A percentile compares a stretch with the other conserved stretches of the same genome.
Evolutionary conservation across 2,888 invertebrate genomes (phyloP).

Genomic region (Mythimna pallens): DNA sequence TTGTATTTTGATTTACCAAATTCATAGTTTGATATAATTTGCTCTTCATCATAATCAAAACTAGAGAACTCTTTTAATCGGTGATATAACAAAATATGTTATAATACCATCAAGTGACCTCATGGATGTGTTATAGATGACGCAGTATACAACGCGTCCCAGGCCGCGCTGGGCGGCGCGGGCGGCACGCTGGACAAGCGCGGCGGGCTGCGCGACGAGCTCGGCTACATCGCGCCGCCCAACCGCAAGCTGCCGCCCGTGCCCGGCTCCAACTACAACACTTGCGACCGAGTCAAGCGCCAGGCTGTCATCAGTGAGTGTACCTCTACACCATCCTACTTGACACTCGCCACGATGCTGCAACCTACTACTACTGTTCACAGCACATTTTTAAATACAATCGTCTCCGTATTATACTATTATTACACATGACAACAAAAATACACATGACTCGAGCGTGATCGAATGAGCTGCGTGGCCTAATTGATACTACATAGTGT

Average conservation of each 20-base stretch:
- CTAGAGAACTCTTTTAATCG: constrained; percentile 26
- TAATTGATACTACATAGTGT: neutral
- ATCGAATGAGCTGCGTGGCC: neutral
- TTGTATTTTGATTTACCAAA: constrained; percentile 65
- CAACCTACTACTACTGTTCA: constrained; percentile 9
- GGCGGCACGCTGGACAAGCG: constrained; percentile 95
- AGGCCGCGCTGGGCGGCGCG: constrained; percentile 91
- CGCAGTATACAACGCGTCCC: constrained; percentile 97
- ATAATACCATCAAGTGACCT: neutral
- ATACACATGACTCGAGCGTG: neutral
- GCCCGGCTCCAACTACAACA: constrained; percentile 98
- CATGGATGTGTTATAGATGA: constrained; percentile 91
- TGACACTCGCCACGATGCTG: neutral
- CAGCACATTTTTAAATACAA: constrained; percentile 17
- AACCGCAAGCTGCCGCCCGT: constrained; percentile 98
- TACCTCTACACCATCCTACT: constrained; percentile 22
- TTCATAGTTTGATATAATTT: constrained; percentile 75
- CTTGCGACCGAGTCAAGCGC: constrained; percentile 98
- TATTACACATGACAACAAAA: neutral
- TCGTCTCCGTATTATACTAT: neutral
- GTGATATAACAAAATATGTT: constrained; percentile 20
- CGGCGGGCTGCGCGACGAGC: constrained; percentile 95
- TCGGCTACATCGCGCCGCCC: constrained; percentile 98
- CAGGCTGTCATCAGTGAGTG: constrained; percentile 97
- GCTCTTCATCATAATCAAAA: constrained; percentile 58